A percentile compares a stretch with the other conserved stretches of the same genome.
Evolutionary conservation across 2,113 vertebrate genomes (phyloP).

Genomic region (Garra rufa): DNA sequence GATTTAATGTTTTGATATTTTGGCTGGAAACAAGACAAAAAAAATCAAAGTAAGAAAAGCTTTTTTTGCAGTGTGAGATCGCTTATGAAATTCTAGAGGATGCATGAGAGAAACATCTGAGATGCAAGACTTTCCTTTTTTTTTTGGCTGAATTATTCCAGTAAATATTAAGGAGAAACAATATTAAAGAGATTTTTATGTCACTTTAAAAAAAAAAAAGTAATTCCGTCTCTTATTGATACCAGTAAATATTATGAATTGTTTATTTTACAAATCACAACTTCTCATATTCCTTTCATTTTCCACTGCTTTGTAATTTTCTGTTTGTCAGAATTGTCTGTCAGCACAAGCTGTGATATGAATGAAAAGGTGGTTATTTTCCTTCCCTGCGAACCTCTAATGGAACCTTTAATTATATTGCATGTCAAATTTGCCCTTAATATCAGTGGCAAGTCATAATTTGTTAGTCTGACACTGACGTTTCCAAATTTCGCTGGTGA

Average conservation of each 20-base stretch:
- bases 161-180: neutral
- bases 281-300: conserved; percentile 21
- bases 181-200: neutral
- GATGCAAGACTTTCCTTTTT: neutral
- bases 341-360: conserved; percentile 17
- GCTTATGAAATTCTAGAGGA: no score
- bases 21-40: no score
- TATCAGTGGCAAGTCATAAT: conserved; percentile 18
- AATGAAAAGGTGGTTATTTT: conserved; percentile 30
- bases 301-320: neutral
- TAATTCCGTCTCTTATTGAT: neutral
- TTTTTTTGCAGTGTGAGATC: no score
- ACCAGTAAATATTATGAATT: neutral
- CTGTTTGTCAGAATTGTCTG: conserved; percentile 4
- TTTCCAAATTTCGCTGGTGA: neutral
- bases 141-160: neutral
- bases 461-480: conserved; percentile 20
- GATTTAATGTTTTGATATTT: no score
- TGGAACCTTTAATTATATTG: neutral
- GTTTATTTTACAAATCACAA: conserved; percentile 17
- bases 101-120: no score
- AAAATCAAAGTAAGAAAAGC: no score
- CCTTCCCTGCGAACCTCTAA: conserved; percentile 7
- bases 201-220: neutral
- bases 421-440: neutral